A percentile compares a stretch with the other conserved stretches of the same genome.
phyloP scores from a whole-genome alignment of 2,113 vertebrate species.

The Hydropotes inermis region DNA sequence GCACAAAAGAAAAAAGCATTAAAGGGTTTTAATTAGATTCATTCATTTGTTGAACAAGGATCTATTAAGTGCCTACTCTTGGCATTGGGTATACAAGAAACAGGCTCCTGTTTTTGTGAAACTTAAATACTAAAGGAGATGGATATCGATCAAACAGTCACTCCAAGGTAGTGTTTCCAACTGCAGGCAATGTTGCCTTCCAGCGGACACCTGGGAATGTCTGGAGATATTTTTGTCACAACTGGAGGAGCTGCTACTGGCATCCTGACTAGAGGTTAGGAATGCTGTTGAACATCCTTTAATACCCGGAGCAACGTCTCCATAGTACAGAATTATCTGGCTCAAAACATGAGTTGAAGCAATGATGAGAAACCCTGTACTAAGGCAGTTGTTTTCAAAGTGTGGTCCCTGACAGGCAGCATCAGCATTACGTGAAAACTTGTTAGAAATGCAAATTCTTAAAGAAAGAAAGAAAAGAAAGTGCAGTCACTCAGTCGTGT shows the following conservation, averaged over 20 bases:
- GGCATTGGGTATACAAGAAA: not conserved
- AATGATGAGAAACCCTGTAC: not conserved
- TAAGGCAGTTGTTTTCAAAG: not conserved
- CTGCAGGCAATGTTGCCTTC: not conserved
- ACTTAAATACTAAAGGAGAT: not conserved
- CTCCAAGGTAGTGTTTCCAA: not conserved
- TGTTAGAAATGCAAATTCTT: not conserved
- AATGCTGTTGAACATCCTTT: not conserved
- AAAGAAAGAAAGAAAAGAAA: too few species aligned
- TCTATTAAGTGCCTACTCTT: not conserved
- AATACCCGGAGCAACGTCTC: not conserved
- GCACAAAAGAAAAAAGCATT: not conserved
- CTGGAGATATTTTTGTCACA: not conserved
- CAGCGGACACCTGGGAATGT: not conserved
- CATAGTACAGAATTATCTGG: not conserved
- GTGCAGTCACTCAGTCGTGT: too few species aligned
- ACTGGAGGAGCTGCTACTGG: not conserved
- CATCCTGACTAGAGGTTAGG: not conserved
- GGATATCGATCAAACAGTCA: not conserved
- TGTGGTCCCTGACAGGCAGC: not conserved
- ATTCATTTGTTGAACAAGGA: not conserved
- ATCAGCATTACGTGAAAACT: not conserved
- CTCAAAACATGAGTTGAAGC: too few species aligned
- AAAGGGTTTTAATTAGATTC: not conserved
- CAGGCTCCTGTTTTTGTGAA: not conserved